These are phyloP conservation scores for Osmerus eperlanus DNA, from an alignment of 2,113 vertebrate genomes.

Conservation along the genomic window DNA sequence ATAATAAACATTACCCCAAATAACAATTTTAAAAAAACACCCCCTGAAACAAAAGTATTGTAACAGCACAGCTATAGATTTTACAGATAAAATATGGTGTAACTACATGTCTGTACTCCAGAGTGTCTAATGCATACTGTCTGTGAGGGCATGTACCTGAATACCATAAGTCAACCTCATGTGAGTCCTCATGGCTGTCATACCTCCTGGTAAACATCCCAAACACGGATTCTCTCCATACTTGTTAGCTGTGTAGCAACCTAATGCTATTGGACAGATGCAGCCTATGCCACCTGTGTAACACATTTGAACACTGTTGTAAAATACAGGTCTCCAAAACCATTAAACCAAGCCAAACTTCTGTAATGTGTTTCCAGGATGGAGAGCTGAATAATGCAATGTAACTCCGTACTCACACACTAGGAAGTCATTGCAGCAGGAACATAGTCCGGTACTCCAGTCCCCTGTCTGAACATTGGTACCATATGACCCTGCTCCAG, in stretches of 20 bases:
- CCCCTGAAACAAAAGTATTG: too few species aligned
- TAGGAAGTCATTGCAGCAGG: conserved; percentile 69
- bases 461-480: conserved; percentile 76
- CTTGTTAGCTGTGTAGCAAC: conserved; percentile 71
- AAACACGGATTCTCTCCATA: conserved; percentile 75
- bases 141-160: conserved; percentile 55
- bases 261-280: conserved; percentile 63
- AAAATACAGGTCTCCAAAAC: not conserved
- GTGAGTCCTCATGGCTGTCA: conserved; percentile 76
- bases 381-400: not conserved
- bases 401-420: conserved; percentile 68
- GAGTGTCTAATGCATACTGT: too few species aligned
- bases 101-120: too few species aligned
- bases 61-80: conserved; percentile 4
- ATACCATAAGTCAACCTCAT: conserved; percentile 82
- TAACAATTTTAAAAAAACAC: too few species aligned
- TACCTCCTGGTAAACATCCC: conserved; percentile 70
- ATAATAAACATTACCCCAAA: too few species aligned
- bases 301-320: not conserved
- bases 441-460: conserved; percentile 76
- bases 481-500: conserved; percentile 65
- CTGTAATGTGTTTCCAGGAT: too few species aligned
- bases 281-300: conserved; percentile 66
- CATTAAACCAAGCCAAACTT: too few species aligned
- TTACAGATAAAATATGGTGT: too few species aligned